phyloP scores from a whole-genome alignment of 2,113 vertebrate genomes.

The Gymnarchus niloticus region DNA sequence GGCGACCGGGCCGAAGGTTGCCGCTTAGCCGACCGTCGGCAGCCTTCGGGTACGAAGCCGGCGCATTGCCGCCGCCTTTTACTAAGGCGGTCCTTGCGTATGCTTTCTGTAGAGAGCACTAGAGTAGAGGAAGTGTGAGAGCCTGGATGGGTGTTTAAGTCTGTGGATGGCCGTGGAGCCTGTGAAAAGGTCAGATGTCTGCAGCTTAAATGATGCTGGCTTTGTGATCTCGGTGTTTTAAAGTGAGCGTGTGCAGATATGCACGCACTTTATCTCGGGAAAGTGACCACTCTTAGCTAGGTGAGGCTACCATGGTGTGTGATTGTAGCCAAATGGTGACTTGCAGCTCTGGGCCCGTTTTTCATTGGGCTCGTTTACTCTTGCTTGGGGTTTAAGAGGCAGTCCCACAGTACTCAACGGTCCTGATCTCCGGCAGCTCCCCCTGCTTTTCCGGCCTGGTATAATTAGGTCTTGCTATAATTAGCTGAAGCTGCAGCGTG shows the following conservation, averaged over 20 bases:
- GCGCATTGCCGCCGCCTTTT: background rate
- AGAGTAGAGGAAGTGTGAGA: background rate
- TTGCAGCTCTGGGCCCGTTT: background rate
- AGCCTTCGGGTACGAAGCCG: constrained; percentile 19
- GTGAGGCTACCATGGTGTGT: no score
- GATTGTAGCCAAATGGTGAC: background rate
- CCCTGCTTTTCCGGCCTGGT: background rate
- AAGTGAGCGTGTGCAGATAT: background rate
- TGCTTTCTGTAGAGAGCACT: background rate
- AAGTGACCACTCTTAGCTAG: no score
- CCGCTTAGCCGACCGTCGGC: constrained; percentile 58
- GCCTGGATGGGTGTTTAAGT: background rate
- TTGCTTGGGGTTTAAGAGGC: background rate
- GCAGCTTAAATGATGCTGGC: background rate
- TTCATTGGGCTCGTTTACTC: background rate
- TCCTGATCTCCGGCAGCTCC: background rate
- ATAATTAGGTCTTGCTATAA: background rate
- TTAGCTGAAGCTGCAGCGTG: background rate
- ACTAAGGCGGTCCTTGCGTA: background rate
- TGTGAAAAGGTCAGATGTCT: constrained; percentile 3
- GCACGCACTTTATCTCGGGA: no score
- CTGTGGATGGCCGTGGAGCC: background rate
- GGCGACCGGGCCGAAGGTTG: constrained; percentile 53
- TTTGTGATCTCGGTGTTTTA: background rate
- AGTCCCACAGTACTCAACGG: no score